Conservation (phyloP, 2,888 invertebrate species). For the Pharmacophagus antenor region DNA sequence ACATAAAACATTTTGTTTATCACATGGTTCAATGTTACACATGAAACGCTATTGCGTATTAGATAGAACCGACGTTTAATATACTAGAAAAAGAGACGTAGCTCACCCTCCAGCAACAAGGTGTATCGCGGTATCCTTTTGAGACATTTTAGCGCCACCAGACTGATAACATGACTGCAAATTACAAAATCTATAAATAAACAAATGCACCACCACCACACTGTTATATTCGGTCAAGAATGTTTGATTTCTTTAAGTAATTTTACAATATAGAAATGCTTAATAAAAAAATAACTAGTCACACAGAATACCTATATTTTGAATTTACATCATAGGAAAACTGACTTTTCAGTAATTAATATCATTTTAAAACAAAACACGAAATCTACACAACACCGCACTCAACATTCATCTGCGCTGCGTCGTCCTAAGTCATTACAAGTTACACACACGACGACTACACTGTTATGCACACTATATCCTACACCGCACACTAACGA, state of each 20-base stretch:
- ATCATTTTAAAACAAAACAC: constrained; percentile 37
- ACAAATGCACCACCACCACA: constrained; percentile 72
- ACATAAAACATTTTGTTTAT: constrained; percentile 10
- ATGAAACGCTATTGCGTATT: constrained; percentile 23
- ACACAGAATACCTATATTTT: constrained; percentile 1
- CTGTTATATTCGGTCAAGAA: constrained; percentile 36
- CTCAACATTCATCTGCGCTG: constrained; percentile 37
- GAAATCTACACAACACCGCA: constrained; percentile 48
- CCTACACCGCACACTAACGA: constrained; percentile 36
- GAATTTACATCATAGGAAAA: constrained; percentile 9
- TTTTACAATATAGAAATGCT: constrained; percentile 34
- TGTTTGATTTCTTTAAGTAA: constrained; percentile 33
- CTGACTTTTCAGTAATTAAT: constrained; percentile 11
- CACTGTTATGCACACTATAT: constrained; percentile 13
- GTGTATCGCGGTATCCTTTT: constrained; percentile 94
- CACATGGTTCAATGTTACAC: constrained; percentile 1
- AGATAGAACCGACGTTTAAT: constrained; percentile 4
- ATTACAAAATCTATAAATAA: constrained; percentile 79
- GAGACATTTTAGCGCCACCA: constrained; percentile 83
- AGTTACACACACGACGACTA: constrained; percentile 38
- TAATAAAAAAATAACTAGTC: constrained; percentile 33
- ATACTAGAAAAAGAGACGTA: constrained; percentile 9
- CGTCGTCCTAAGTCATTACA: constrained; percentile 49
- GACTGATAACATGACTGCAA: constrained; percentile 77
- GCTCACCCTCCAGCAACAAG: constrained; percentile 97